phyloP scores from a whole-genome alignment of 2,888 invertebrate genomes.

The Azorinus chamasolen region DNA sequence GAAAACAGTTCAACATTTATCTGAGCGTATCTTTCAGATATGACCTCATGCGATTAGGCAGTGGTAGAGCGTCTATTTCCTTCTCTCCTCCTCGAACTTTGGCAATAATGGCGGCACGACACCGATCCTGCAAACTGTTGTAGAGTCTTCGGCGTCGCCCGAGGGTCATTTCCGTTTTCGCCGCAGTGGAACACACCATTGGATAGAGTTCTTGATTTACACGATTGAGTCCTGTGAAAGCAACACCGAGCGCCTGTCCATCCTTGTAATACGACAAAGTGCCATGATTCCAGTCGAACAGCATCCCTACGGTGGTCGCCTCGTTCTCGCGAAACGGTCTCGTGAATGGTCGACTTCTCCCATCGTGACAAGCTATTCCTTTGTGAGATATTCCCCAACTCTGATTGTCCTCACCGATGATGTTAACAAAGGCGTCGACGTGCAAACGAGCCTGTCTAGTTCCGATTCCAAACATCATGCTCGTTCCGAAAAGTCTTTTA shows the following conservation, averaged over 20 bases:
- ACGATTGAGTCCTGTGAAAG: slow-evolving; percentile 89
- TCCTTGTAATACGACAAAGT: slow-evolving; percentile 92
- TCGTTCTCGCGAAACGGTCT: slow-evolving; percentile 91
- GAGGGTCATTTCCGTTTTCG: slow-evolving; percentile 91
- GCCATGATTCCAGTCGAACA: slow-evolving; percentile 90
- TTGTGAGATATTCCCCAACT: slow-evolving; percentile 93
- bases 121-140: slow-evolving; percentile 90
- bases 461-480: slow-evolving; percentile 92
- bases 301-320: slow-evolving; percentile 90
- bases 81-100: slow-evolving; percentile 87
- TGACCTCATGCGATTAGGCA: slow-evolving; percentile 88
- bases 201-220: slow-evolving; percentile 90
- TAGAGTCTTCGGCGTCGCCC: slow-evolving; percentile 89
- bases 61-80: slow-evolving; percentile 88
- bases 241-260: slow-evolving; percentile 90
- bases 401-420: slow-evolving; percentile 90
- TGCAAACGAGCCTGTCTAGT: slow-evolving; percentile 89
- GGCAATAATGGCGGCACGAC: slow-evolving; percentile 88
- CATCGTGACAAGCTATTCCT: slow-evolving; percentile 91
- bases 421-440: slow-evolving; percentile 90
- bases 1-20: slow-evolving; percentile 21
- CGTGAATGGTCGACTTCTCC: slow-evolving; percentile 89
- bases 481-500: slow-evolving; percentile 91
- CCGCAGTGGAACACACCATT: slow-evolving; percentile 91
- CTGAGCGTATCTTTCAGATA: slow-evolving; percentile 70